Evolutionary conservation across 2,888 invertebrate genomes (phyloP).

Genomic region (Drosophila tripunctata): DNA sequence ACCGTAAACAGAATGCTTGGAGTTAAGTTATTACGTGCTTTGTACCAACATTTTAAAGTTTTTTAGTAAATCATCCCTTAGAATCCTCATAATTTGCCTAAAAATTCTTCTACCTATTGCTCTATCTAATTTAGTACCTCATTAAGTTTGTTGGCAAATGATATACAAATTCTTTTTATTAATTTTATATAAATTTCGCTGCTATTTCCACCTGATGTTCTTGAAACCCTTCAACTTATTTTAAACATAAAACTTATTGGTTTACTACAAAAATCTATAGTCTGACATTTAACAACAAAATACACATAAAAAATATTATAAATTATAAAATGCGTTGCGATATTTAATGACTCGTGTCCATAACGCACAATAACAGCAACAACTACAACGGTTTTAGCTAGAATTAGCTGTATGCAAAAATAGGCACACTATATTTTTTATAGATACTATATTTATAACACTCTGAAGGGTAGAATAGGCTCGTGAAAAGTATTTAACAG

Average conservation of each 20-base stretch:
- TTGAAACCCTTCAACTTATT: conserved; percentile 12
- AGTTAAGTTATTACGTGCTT: too few species aligned
- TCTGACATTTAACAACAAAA: conserved; percentile 6
- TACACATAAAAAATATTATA: conserved; percentile 3
- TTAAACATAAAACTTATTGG: neutral
- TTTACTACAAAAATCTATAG: conserved; percentile 22
- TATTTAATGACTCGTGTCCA: conserved; percentile 37
- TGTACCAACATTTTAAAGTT: too few species aligned
- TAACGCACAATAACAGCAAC: conserved; percentile 22
- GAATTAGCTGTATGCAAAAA: conserved; percentile 46
- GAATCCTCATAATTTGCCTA: too few species aligned
- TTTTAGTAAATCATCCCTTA: too few species aligned
- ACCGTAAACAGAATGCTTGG: too few species aligned
- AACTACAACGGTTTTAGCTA: conserved; percentile 22
- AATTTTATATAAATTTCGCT: neutral
- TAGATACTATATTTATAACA: neutral
- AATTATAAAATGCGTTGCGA: neutral
- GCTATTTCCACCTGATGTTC: conserved; percentile 6
- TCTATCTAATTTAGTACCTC: neutral
- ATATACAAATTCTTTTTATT: neutral
- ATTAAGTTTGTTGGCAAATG: neutral
- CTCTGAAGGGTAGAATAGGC: too few species aligned
- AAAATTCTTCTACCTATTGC: too few species aligned
- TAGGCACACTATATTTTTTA: conserved; percentile 17
- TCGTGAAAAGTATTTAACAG: too few species aligned